Conservation (phyloP, 2,113 vertebrate species). For the Elephas maximus region DNA sequence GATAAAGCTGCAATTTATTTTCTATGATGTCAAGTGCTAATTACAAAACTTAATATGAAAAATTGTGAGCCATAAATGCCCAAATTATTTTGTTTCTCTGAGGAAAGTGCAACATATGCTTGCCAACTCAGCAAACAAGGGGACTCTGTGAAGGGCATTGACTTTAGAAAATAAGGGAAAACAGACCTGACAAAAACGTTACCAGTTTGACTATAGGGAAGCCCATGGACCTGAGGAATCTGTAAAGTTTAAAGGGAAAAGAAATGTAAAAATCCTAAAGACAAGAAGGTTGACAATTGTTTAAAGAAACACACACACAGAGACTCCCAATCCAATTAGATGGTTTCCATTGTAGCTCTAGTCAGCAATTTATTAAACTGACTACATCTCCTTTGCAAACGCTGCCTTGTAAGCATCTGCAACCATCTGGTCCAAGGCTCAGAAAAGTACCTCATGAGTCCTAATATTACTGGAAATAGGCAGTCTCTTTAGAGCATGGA, state of each 20-base stretch:
- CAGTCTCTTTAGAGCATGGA: not conserved
- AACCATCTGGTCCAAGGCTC: slow-evolving; percentile 61
- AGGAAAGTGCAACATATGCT: slow-evolving; percentile 52
- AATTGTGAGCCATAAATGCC: not conserved
- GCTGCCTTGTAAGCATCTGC: slow-evolving; percentile 75
- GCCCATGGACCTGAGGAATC: not conserved
- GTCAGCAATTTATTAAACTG: slow-evolving; percentile 85
- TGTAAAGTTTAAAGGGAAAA: slow-evolving; percentile 53
- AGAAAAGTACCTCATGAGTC: slow-evolving; percentile 28
- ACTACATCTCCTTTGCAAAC: slow-evolving; percentile 73
- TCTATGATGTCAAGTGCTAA: not conserved
- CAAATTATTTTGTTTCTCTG: slow-evolving; percentile 16
- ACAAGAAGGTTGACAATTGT: not conserved
- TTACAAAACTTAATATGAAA: not conserved
- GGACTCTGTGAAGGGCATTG: slow-evolving; percentile 37
- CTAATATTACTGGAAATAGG: slow-evolving; percentile 33
- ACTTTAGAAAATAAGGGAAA: slow-evolving; percentile 29
- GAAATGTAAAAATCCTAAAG: not conserved
- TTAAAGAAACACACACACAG: not conserved
- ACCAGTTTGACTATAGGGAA: not conserved
- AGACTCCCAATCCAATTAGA: slow-evolving; percentile 66
- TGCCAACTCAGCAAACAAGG: slow-evolving; percentile 43
- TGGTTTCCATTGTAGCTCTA: slow-evolving; percentile 70
- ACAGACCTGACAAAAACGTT: slow-evolving; percentile 54
- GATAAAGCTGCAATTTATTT: not conserved